These are phyloP conservation scores for Ginglymostoma cirratum DNA, from an alignment of 2,113 vertebrate genomes.

Conservation along the genomic window DNA sequence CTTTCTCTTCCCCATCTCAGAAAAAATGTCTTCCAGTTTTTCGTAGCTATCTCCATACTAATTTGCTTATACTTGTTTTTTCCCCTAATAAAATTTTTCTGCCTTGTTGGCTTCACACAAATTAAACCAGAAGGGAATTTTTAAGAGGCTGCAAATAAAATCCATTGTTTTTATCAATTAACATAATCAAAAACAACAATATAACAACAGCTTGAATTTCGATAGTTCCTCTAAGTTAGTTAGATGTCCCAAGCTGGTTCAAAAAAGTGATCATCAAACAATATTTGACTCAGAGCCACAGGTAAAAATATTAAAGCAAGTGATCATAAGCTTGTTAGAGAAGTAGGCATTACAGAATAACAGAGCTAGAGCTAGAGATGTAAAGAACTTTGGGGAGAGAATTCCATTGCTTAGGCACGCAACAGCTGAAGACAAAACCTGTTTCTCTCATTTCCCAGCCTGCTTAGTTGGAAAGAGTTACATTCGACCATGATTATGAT, in stretches of 20 bases:
- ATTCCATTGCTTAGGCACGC: background rate
- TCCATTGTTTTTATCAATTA: background rate
- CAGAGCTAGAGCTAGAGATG: background rate
- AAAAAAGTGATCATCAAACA: background rate
- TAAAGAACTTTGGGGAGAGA: background rate
- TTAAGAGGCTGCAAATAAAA: background rate
- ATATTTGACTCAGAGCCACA: background rate
- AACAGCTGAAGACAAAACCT: background rate
- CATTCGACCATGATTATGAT: background rate
- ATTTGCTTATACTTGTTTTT: background rate
- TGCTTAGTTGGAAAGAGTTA: background rate
- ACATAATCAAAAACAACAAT: no score
- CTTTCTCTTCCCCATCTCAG: background rate
- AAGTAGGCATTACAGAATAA: background rate
- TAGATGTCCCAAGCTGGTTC: background rate
- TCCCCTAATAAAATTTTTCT: background rate
- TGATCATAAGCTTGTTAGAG: background rate
- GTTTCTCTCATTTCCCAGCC: background rate
- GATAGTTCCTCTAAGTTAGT: background rate
- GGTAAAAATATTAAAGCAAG: background rate
- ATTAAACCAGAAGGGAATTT: background rate
- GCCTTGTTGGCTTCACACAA: background rate
- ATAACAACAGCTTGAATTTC: background rate
- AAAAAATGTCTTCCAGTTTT: background rate
- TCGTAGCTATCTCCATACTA: background rate